Conservation (phyloP, 2,113 vertebrate genomes). For the Chionomys nivalis region DNA sequence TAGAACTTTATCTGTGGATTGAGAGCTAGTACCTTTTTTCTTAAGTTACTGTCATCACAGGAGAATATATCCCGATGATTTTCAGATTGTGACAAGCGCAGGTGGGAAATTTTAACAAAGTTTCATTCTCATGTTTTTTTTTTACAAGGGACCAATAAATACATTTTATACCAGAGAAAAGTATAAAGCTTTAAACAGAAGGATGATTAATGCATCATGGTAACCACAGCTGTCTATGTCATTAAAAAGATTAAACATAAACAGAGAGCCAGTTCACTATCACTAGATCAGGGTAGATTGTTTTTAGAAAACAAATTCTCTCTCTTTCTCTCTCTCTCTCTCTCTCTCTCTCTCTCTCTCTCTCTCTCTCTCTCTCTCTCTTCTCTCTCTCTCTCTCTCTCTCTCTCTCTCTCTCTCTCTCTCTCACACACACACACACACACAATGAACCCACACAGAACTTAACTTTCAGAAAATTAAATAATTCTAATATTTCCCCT, state of each 20-base stretch:
- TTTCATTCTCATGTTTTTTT: background rate
- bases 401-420: background rate
- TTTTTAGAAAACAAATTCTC: background rate
- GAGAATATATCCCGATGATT: background rate
- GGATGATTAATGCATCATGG: background rate
- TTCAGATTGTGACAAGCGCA: constrained; percentile 33
- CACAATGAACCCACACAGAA: background rate
- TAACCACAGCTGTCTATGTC: background rate
- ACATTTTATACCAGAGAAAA: constrained; percentile 27
- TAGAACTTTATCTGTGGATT: background rate
- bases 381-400: background rate
- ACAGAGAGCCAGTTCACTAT: background rate
- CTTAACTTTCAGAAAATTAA: background rate
- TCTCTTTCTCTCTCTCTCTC: background rate
- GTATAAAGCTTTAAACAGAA: constrained; percentile 41
- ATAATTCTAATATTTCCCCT: background rate
- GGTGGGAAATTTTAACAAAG: background rate
- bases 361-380: background rate
- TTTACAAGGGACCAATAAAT: background rate
- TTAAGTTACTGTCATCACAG: background rate
- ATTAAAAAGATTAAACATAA: constrained; percentile 39
- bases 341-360: background rate
- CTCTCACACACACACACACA: background rate
- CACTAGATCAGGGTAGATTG: background rate
- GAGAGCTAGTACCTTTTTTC: background rate